Conservation (phyloP, 2,888 invertebrate species). For the Halictus quadricinctus region DNA sequence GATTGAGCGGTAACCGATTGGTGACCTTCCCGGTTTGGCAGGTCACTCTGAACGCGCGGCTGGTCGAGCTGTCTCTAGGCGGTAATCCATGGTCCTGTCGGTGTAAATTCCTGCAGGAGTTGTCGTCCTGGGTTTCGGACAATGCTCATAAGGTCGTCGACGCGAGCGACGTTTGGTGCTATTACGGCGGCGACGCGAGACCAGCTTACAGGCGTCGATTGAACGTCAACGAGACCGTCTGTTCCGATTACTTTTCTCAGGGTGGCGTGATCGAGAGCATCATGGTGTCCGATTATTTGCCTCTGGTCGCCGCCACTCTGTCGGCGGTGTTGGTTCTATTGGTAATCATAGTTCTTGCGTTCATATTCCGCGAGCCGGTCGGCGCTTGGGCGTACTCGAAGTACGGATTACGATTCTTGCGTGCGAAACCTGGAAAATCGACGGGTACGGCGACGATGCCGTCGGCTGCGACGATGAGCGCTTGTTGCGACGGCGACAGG, state of each 20-base stretch:
- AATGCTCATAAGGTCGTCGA: conserved; percentile 92
- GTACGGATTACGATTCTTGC: conserved; percentile 90
- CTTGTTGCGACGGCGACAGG: conserved; percentile 63
- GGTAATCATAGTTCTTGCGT: conserved; percentile 89
- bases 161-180: conserved; percentile 91
- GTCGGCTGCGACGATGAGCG: conserved; percentile 53
- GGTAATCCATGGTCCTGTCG: conserved; percentile 95
- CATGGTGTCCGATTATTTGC: conserved; percentile 91
- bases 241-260: conserved; percentile 93
- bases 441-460: conserved; percentile 85
- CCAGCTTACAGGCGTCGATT: conserved; percentile 90
- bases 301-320: conserved; percentile 91
- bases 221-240: conserved; percentile 92
- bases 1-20: conserved; percentile 93
- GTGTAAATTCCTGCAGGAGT: conserved; percentile 93
- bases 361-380: conserved; percentile 93
- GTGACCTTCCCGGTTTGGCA: conserved; percentile 92
- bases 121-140: conserved; percentile 92
- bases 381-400: conserved; percentile 94
- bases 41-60: conserved; percentile 85
- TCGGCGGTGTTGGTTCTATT: conserved; percentile 90
- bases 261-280: conserved; percentile 92
- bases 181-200: conserved; percentile 89
- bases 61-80: conserved; percentile 90
- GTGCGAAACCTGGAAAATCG: conserved; percentile 83